Evolutionary conservation across 2,797 vertebrate species (phyloP), one percentile per base, ranked within the genome.

Genomic region (Cynodonichthys magdalenae): DNA sequence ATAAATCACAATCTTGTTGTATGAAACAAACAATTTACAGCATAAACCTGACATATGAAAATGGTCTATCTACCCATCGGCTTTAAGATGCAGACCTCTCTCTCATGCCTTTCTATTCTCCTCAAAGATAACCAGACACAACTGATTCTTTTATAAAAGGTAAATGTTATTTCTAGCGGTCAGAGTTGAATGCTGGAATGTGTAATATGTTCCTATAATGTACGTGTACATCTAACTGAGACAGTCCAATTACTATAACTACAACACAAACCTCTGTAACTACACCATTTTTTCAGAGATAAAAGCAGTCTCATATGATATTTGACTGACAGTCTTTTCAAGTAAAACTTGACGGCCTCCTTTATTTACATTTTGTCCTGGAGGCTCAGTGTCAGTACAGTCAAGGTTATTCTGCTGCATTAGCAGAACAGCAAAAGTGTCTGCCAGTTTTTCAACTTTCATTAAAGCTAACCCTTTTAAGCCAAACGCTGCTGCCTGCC

Each of bases 371-470:
- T 87, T 81, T 83, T 81, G 78, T 6, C 49, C 75, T 67, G 62
- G 80, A 62, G 73, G 74, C 75, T 88, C 69, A 66, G 63, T 82
- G 85, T 89, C 81, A 85, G 81, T 73, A 72, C 66, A 48, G 46
- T 82, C 15, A 71, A 73, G 68, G 69, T 75, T 68, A 79, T 89
- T 87, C 75, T 89, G 86, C 88, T 85, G 87, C 79, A 77, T 83
- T 80, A 84, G 90, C 87, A 86, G 81, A 90, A 87, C 75, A 55
- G 63, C 59, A 66, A 42, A 79, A 70, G 61, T 74, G 78, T 77
- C 75, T 83, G 86, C 84, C 87, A 90, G 81, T 83, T 87, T 69
- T 82, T 83, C 87, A 85, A 53, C 83, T 88, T 90, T 90, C 84
- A 90, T 88, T 88, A 83, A 87, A 86, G 85, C 82, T 78, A 85